Evolutionary conservation across 2,888 invertebrate species (phyloP), one percentile per base, ranked within the genome.

Genomic region (Xestobium rufovillosum): DNA sequence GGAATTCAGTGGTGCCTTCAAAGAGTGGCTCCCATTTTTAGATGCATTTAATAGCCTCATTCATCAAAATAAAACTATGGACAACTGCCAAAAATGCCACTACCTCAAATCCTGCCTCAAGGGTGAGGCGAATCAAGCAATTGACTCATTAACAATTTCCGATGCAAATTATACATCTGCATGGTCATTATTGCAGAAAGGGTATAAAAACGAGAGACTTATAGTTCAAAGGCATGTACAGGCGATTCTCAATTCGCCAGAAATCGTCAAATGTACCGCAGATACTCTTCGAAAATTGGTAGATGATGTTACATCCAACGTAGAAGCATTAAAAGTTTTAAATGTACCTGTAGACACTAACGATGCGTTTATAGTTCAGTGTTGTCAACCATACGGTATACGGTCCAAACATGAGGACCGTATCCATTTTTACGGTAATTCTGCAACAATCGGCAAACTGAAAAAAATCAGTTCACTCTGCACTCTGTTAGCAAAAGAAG

Each of bases 31-130:
- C 6, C 11, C 37, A 12, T 41, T 41, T 29, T 15, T 14, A 13
- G 39, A 41, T 27, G 15, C 38, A 17, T 41, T 41, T 23, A 15
- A 12, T 3, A 2, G 38, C 8, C 14, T 39, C 15, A 32, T 41
- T 16, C 16, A 41, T 34, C n/a, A 32, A 9, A 32, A 41, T 34
- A 9, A 6, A 3, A 10, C 17, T 6, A 9, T 41, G 8, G 12
- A 14, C 3, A 26, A 34, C 8, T 29, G 27, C 4, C 35, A 41
- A 39, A 41, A 41, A 14, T 39, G 39, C 26, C 41, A 41, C 14
- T 41, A 41, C 26, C 28, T 41, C 14, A 19, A 25, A 28, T 6
- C 10, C 8, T 26, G 32, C 23, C 34, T 41, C 23, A 38, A 28
- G 13, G 19, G 12, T 9, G 38, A 32, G 11, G 41, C 41, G 11